phyloP scores from a whole-genome alignment of 2,888 invertebrate genomes.

The Smittia sp. region DNA sequence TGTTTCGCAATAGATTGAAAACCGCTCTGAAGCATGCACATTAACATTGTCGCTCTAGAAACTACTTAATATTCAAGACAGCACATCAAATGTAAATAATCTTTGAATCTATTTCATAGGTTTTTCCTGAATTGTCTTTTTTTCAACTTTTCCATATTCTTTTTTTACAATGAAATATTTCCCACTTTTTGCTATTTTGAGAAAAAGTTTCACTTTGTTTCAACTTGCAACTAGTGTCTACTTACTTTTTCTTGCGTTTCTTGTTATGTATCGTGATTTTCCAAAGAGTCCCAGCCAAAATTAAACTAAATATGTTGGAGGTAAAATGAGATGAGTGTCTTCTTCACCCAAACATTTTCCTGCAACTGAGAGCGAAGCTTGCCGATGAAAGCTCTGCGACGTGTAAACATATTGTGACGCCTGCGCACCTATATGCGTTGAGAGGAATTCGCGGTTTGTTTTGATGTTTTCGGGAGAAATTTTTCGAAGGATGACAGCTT shows the following conservation, averaged over 20 bases:
- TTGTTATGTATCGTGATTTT: not conserved
- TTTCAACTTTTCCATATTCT: not conserved
- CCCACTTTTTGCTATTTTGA: too few species aligned
- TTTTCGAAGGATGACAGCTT: not conserved
- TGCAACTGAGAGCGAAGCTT: constrained; percentile 25
- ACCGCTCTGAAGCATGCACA: too few species aligned
- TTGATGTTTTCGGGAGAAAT: constrained; percentile 1
- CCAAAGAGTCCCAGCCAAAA: not conserved
- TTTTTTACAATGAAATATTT: not conserved
- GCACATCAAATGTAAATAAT: not conserved
- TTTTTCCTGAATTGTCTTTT: not conserved
- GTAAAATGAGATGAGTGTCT: constrained; percentile 33
- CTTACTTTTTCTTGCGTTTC: not conserved
- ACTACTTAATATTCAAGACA: not conserved
- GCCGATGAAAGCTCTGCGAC: constrained; percentile 17
- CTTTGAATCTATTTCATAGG: not conserved
- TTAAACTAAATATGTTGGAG: constrained; percentile 39
- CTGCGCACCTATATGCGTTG: not conserved
- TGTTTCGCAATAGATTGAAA: too few species aligned
- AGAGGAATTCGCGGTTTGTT: not conserved
- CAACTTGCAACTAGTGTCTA: not conserved
- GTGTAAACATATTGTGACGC: not conserved
- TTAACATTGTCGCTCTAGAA: too few species aligned
- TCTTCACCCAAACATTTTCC: constrained; percentile 42
- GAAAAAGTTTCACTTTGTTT: not conserved